phyloP scores from a whole-genome alignment of 1,140 invertebrate genomes.

The Cephus cinctus region DNA sequence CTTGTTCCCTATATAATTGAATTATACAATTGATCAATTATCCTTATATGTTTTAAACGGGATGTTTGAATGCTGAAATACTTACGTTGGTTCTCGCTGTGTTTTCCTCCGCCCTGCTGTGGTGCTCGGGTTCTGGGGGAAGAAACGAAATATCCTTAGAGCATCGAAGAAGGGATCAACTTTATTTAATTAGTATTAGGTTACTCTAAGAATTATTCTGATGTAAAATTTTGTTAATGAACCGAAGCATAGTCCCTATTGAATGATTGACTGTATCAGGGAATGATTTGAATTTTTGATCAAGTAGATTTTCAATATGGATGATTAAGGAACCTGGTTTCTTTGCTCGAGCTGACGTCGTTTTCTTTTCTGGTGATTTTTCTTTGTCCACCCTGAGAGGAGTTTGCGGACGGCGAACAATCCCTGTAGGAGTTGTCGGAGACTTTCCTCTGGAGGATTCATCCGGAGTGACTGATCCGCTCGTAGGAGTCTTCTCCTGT shows the following conservation, averaged over 20 bases:
- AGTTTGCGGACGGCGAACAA: not conserved
- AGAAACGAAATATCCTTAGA: too few relatives aligned
- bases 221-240: too few relatives aligned
- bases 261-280: too few relatives aligned
- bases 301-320: too few relatives aligned
- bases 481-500: not conserved
- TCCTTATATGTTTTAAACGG: not conserved
- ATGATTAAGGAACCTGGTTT: constrained; percentile 19
- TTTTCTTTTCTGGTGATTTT: constrained; percentile 7
- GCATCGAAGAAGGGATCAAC: too few relatives aligned
- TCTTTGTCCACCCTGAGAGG: constrained; percentile 21
- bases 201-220: too few relatives aligned
- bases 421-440: constrained; percentile 15
- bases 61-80: constrained; percentile 33
- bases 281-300: too few relatives aligned
- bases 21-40: not conserved
- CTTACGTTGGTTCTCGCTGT: constrained; percentile 74
- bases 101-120: constrained; percentile 76
- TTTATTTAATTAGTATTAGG: too few relatives aligned
- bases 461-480: constrained; percentile 5
- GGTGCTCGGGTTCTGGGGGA: constrained; percentile 79
- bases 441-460: constrained; percentile 5
- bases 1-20: constrained; percentile 49
- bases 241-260: too few relatives aligned
- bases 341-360: too few relatives aligned